Percentiles rank a stretch among this genome's conserved stretches.
These are phyloP conservation scores for Hypothenemus hampei DNA, from an alignment of 1,140 invertebrate genomes.

Conservation along the genomic window DNA sequence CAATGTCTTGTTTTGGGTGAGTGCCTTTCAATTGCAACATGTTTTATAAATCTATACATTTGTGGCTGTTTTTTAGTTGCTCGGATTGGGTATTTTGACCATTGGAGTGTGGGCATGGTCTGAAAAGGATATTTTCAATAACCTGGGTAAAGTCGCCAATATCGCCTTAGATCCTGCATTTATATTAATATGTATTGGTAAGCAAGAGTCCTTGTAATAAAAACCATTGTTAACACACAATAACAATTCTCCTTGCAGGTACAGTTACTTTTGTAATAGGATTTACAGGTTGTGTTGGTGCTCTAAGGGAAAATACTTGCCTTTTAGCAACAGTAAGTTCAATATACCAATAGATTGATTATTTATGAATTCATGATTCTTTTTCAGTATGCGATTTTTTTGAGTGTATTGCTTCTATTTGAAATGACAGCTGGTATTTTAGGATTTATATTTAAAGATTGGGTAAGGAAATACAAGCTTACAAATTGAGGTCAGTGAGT, in stretches of 20 bases:
- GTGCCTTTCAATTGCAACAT: constrained; percentile 33
- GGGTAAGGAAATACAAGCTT: too few species aligned
- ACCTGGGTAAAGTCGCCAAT: constrained; percentile 80
- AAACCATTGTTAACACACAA: not conserved
- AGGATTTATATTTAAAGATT: constrained; percentile 95
- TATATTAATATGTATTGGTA: constrained; percentile 86
- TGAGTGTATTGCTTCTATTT: constrained; percentile 81
- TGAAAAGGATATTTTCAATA: constrained; percentile 95
- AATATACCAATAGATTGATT: not conserved
- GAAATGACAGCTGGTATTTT: constrained; percentile 89
- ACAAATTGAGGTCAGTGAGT: too few species aligned
- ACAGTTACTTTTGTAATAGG: constrained; percentile 90
- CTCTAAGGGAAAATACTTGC: constrained; percentile 82
- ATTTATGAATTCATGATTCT: constrained; percentile 12
- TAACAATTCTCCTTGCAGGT: constrained; percentile 47
- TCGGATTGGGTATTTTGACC: constrained; percentile 78
- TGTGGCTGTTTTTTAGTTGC: constrained; percentile 59
- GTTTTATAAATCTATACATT: not conserved
- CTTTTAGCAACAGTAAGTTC: constrained; percentile 76
- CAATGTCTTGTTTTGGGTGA: constrained; percentile 96
- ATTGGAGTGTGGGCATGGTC: constrained; percentile 95
- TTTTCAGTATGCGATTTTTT: constrained; percentile 88
- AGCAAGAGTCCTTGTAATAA: constrained; percentile 39
- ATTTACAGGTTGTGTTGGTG: constrained; percentile 96
- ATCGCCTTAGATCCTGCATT: constrained; percentile 94